Evolutionary conservation across 2,888 invertebrate species (phyloP), one percentile per base, ranked within the genome.

Genomic region (Ophion costatus): DNA sequence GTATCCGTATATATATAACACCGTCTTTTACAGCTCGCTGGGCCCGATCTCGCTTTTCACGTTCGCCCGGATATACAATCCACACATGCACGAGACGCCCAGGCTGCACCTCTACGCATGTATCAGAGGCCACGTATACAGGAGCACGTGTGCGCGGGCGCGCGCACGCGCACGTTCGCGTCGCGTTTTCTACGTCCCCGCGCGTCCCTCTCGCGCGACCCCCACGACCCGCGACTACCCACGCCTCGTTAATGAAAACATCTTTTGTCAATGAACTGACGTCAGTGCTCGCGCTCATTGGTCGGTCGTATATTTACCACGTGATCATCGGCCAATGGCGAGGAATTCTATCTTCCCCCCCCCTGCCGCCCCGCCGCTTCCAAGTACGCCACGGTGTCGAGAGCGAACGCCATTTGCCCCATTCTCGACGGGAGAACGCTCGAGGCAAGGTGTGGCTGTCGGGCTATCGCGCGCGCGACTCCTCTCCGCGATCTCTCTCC

Each of bases 191-290:
- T 29, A 29, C 29, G 29, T 74, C 74, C 69, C 83, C 82, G 75
- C 83, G 64, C 74, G 69, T 77, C 67, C 80, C 74, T 74, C 77
- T n/a, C 64, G 51, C 78, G 66, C 84, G 82, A 79, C 81, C 83
- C 76, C 83, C 89, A 87, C 90, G 87, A 88, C 89, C 87, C 87
- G 88, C 78, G 80, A 88, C 92, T 88, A 90, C 90, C 92, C 90
- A 90, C 92, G 91, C 91, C 91, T 91, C 90, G 91, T 93, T 93
- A 92, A 93, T 93, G 93, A 92, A 92, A 92, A 92, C 92, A 92
- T 92, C 93, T 93, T 93, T 93, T 92, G 93, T 95, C 94, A 95
- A 95, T 95, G 95, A 94, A 94, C 94, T 94, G 94, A 94, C 95
- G 94, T 94, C 94, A 93, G 92, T 69, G 82, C 83, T 77, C 20